Evolutionary conservation across 2,797 vertebrate species (phyloP), one percentile per base, ranked within the genome.

Genomic region (Agapornis canus): DNA sequence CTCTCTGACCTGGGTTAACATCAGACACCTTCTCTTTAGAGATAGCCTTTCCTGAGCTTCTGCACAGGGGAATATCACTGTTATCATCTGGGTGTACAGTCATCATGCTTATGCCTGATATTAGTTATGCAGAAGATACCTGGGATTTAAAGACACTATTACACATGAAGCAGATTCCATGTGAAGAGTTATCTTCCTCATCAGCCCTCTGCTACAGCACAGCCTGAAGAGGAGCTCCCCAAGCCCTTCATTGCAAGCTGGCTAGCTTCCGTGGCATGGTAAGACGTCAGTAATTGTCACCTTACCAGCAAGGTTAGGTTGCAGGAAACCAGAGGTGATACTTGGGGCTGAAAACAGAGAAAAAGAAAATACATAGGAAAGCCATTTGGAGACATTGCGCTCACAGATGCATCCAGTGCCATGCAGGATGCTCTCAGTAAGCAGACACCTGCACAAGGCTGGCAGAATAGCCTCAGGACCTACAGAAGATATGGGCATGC

Each of bases 221-320:
- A 42, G 8, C 31, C 45, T 71, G 65, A 10, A 60, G 22, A 37
- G 16, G 20, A 11, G 35, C 5, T 61, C 11, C 23, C 21, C 0
- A 1, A 21, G 8, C 12, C 5, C 31, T 20, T 18, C 2, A 0
- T 21, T 5, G 2, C 25, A 59, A 45, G 7, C 25, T 81, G 76
- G 4, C 10, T 43, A 29, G 9, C 19, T 86, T 17, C 39, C 6
- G 7, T 13, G 45, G 8, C 35, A 26, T 15, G 16, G 59, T 23
- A 54, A 54, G 8, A 48, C 9, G 32, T 65, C 40, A 27, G 20
- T 32, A 52, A n/a, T n/a, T 4, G 29, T 26, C 5, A 6, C 14
- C 9, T 32, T 61, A 59, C 10, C 49, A 21, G 18, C 22, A 40
- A 76, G 32, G 49, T 56, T 56, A 52, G 42, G 35, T 29, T 73